Percentiles rank a stretch among this genome's conserved stretches.
Conservation (phyloP, 2,888 invertebrate species). For the Antheraea yamamai region DNA sequence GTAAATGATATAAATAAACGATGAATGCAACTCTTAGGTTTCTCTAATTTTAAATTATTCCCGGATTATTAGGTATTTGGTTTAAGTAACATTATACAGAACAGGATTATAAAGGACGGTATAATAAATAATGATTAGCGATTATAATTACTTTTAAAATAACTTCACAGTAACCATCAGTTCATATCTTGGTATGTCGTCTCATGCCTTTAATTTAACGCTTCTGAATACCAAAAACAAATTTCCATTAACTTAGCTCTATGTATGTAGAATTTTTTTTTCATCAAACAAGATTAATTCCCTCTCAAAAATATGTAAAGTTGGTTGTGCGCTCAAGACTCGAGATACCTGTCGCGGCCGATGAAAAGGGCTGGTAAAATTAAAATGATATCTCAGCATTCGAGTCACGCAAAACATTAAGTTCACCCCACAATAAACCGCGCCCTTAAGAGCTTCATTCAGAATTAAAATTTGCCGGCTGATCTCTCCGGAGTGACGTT, state of each 20-base stretch:
- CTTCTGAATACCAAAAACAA: conserved; percentile 67
- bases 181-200: conserved; percentile 8
- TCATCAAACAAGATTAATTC: conserved; percentile 77
- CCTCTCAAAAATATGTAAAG: conserved; percentile 77
- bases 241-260: conserved; percentile 66
- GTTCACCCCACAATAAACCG: conserved; percentile 75
- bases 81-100: background rate
- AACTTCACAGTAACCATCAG: background rate
- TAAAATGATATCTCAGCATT: conserved; percentile 79
- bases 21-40: background rate
- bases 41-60: background rate
- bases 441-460: conserved; percentile 73
- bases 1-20: background rate
- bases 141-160: background rate
- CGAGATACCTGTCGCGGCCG: conserved; percentile 47
- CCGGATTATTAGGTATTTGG: background rate
- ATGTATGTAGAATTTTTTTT: conserved; percentile 75
- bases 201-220: conserved; percentile 49
- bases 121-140: background rate
- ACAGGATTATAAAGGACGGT: background rate
- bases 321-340: conserved; percentile 57
- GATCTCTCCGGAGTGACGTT: conserved; percentile 69
- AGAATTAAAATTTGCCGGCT: conserved; percentile 80
- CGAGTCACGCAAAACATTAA: conserved; percentile 81
- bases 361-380: conserved; percentile 63